Base-by-base conservation (phyloP, 2,888 invertebrate species). In the Sicus ferrugineus region DNA sequence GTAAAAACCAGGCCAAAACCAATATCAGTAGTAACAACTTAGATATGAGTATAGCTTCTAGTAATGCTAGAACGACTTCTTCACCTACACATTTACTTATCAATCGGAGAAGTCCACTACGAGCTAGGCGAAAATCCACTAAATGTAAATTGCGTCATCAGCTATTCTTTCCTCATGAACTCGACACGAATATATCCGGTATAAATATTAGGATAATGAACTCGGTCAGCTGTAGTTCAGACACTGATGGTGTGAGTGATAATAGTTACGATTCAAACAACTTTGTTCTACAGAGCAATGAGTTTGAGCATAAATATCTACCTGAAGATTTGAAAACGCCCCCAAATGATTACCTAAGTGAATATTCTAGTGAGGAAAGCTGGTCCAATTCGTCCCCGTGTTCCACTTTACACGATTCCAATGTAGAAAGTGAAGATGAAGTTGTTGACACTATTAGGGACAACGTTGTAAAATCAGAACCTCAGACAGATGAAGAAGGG, bases 91-190 rank as follows among this genome's bases (percentile, higher is more conserved):
- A 14, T 19, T 28, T 63, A 19, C 14, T 30, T 63, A 30, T 4
- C n/a, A 30, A n/a, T 31, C n/a, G n/a, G n/a, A 5, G 31, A 38
- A 38, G 3, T 34, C n/a, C 54, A 19, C 26, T 31, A 30, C 16
- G 54, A 52, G 7, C 58, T 48, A 14, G 28, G 59, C 11, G 64
- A 56, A 34, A 31, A 46, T 48, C 58, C 19, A 19, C 50, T 26
- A 67, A 62, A 16, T 14, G 19, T 72, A 78, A 77, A 69, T 48
- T 75, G 5, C 83, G 81, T 72, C 74, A 70, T 1, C 75, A 75
- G 50, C 69, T 83, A 31, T 83, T 83, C 74, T 83, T 81, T 46
- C 64, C 71, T 0, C 75, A 81, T 46, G 83, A 83, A 70, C 59
- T 83, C 28, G 74, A 70, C 31, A 72, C 61, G 9, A 63, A 66